phyloP scores from a whole-genome alignment of 1,140 invertebrate species.

The Orius laevigatus region DNA sequence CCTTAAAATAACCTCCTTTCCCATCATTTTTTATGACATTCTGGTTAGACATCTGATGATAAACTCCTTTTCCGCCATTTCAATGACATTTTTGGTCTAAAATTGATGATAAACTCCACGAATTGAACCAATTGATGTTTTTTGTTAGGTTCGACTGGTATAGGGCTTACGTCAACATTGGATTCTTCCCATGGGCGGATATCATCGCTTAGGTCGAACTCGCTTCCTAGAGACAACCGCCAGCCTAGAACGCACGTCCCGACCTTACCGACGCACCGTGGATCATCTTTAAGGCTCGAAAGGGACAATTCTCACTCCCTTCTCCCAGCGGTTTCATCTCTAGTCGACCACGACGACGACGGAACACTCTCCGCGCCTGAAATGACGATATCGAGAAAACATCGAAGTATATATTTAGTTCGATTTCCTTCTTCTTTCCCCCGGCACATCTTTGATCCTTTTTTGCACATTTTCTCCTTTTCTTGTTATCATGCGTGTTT shows the following conservation, averaged over 20 bases:
- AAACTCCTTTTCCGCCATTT: too few species aligned
- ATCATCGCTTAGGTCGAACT: conserved; percentile 35
- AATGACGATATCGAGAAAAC: conserved; percentile 50
- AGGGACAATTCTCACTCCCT: conserved; percentile 19
- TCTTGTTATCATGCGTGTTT: too few species aligned
- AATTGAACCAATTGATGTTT: not conserved
- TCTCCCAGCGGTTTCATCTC: conserved; percentile 20
- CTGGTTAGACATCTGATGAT: too few species aligned
- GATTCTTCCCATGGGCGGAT: conserved; percentile 3
- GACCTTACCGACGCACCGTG: conserved; percentile 21
- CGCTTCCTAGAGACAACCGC: conserved; percentile 52
- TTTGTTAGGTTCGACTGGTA: not conserved
- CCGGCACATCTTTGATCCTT: too few species aligned
- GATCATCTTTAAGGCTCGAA: conserved; percentile 20
- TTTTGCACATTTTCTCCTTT: too few species aligned
- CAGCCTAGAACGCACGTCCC: conserved; percentile 29
- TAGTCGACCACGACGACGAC: conserved; percentile 61
- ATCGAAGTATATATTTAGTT: conserved; percentile 33
- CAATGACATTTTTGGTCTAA: too few species aligned
- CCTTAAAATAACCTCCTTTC: too few species aligned
- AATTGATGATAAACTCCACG: too few species aligned
- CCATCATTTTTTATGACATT: too few species aligned
- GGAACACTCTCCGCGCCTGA: conserved; percentile 67
- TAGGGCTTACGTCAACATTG: not conserved
- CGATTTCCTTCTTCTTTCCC: conserved; percentile 12